phyloP scores from a whole-genome alignment of 2,113 vertebrate species.

The Shinisaurus crocodilurus region DNA sequence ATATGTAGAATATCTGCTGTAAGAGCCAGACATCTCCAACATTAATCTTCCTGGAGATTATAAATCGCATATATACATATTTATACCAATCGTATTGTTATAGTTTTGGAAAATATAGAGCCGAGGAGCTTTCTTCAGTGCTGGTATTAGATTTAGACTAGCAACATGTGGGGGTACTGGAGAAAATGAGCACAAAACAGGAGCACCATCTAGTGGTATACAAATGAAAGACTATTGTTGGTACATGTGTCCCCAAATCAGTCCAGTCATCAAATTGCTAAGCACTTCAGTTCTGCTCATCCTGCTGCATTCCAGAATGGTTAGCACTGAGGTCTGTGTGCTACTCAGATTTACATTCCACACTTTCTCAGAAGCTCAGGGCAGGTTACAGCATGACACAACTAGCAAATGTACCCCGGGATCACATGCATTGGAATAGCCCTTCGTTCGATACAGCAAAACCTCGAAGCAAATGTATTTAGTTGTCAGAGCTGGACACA shows the following conservation, averaged over 20 bases:
- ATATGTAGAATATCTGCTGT: not conserved
- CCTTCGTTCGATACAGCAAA: no score
- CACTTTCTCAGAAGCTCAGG: not conserved
- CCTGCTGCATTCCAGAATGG: not conserved
- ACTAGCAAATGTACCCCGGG: not conserved
- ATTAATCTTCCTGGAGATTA: not conserved
- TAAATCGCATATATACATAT: not conserved
- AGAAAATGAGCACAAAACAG: slow-evolving; percentile 32
- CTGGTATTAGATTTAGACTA: not conserved
- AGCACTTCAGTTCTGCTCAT: not conserved
- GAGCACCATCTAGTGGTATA: slow-evolving; percentile 63
- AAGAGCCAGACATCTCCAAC: not conserved
- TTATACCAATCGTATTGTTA: not conserved
- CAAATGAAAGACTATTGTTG: accelerated
- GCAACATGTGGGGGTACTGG: accelerated
- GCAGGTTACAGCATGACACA: not conserved
- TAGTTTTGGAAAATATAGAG: not conserved
- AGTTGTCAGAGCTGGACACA: no score
- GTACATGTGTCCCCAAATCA: accelerated
- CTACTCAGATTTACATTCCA: not conserved
- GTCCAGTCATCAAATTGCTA: not conserved
- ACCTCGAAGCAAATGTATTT: no score
- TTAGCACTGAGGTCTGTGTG: not conserved
- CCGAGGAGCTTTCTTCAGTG: not conserved
- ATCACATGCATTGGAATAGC: no score